Base-by-base conservation (phyloP, 2,888 invertebrate species). In the Hybos culiciformis region DNA sequence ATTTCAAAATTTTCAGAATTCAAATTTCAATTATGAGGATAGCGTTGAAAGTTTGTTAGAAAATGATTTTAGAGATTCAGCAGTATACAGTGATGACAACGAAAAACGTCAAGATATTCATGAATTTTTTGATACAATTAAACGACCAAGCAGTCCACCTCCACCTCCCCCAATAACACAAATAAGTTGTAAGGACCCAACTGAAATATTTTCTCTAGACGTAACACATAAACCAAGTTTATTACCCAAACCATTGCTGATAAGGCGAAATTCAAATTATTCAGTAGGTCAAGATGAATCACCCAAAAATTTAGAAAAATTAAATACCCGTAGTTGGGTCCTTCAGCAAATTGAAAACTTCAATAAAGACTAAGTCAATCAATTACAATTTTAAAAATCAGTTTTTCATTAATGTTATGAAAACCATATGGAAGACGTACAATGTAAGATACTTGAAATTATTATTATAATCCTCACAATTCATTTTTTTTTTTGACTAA, bases 21-120 rank as follows among this genome's bases (percentile, higher is more conserved):
- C 75, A 40, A 79, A 81, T 50, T 80, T 81, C 53, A 83, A 75
- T 55, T 85, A 85, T 55, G 85, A 85, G 58, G 75, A 78, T 51
- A 77, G 80, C 0, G 68, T 84, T 26, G 85, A 85, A 60, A 77
- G 77, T 45, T 70, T 80, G 26, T 61, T 73, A 43, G 74, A 76
- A 45, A 74, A 70, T 24, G 80, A 79, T 46, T 85, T 84, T 55
- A 73, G 86, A 54, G 87, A 87, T 60, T 84, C 83, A 41, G 85
- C 86, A 48, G 81, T 86, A 53, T 86, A 85, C 61, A 85, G 85
- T 48, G 86, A 86, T 54, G 67, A 67, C 50, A 66, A 61, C 37
- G 66, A 65, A 32, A 58, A 58, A 33, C 60, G 62, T n/a, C 42
- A 48, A 17, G 57, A 59, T 15, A 53, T 49, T 34, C 42, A 47